phyloP scores from a whole-genome alignment of 2,888 invertebrate genomes.

The Chironomus tentans region DNA sequence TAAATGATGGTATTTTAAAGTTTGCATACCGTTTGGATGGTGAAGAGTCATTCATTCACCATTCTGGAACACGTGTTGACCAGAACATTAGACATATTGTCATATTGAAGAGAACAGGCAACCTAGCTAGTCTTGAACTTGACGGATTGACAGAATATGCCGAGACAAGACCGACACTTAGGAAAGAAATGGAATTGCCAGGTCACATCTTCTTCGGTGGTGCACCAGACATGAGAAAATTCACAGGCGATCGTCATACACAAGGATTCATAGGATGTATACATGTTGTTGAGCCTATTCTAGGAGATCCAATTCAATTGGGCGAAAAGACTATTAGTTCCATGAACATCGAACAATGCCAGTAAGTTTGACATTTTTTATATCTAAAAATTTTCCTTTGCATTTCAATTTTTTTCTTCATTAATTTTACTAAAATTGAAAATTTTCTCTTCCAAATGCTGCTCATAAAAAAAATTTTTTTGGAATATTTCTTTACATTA shows the following conservation, averaged over 20 bases:
- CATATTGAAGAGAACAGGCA: constrained; percentile 54
- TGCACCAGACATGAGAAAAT: constrained; percentile 60
- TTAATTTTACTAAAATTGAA: not conserved
- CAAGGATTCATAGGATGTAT: constrained; percentile 77
- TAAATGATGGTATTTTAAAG: constrained; percentile 65
- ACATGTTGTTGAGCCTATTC: constrained; percentile 67
- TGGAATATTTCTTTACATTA: constrained; percentile 6
- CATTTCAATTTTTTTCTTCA: not conserved
- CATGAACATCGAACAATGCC: constrained; percentile 68
- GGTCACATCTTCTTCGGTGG: constrained; percentile 53
- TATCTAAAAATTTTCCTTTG: too few species aligned
- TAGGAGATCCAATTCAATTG: constrained; percentile 58
- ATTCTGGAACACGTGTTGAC: constrained; percentile 56
- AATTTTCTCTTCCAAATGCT: constrained; percentile 29
- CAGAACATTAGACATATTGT: constrained; percentile 76
- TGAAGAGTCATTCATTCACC: constrained; percentile 61
- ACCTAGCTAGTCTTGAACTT: constrained; percentile 60
- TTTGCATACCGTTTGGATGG: constrained; percentile 78
- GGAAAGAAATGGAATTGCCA: constrained; percentile 37
- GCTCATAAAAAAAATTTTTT: constrained; percentile 18
- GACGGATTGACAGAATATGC: constrained; percentile 54
- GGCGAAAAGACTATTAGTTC: constrained; percentile 64
- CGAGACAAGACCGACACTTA: constrained; percentile 64
- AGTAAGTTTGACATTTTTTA: constrained; percentile 48
- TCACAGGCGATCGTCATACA: constrained; percentile 57